Evolutionary conservation across 23 tunicate genomes (phyloP).

Genomic region (Ascidia mentula): DNA sequence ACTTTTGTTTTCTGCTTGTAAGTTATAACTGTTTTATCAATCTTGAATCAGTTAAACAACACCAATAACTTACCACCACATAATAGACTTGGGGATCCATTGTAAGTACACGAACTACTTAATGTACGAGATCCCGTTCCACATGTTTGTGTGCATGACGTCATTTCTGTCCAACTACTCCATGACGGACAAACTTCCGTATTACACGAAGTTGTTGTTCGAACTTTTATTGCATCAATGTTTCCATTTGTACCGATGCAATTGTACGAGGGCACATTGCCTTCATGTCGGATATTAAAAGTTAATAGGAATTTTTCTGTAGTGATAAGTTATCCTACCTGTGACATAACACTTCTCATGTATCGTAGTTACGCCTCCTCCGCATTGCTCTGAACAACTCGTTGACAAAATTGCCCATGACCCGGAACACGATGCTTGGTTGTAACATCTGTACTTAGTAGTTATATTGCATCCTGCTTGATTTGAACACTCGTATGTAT

Average conservation of each 20-base stretch:
- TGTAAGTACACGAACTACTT: not conserved
- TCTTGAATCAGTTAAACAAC: not conserved
- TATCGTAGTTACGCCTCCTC: not conserved
- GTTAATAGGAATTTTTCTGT: too few species aligned
- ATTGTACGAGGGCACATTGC: conserved; percentile 9
- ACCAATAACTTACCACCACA: conserved; percentile 3
- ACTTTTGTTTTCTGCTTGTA: not conserved
- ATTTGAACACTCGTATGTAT: not conserved
- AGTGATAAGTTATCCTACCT: not conserved
- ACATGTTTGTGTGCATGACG: conserved; percentile 8
- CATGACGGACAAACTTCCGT: conserved; percentile 21
- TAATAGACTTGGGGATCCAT: not conserved
- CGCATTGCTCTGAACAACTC: not conserved
- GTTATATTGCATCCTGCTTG: not conserved
- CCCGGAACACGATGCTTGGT: conserved; percentile 6
- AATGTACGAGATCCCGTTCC: not conserved
- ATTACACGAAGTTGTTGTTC: conserved; percentile 4
- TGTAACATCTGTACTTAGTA: not conserved
- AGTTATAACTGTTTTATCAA: not conserved
- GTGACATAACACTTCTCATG: not conserved
- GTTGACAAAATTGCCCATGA: not conserved
- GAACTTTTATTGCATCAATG: not conserved
- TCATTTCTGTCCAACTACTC: not conserved
- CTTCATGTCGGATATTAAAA: too few species aligned
- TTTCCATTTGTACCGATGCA: conserved; percentile 13